Percentiles rank a stretch among this genome's conserved stretches.
Conservation (phyloP, 2,888 invertebrate genomes). For the Lysandra bellargus region DNA sequence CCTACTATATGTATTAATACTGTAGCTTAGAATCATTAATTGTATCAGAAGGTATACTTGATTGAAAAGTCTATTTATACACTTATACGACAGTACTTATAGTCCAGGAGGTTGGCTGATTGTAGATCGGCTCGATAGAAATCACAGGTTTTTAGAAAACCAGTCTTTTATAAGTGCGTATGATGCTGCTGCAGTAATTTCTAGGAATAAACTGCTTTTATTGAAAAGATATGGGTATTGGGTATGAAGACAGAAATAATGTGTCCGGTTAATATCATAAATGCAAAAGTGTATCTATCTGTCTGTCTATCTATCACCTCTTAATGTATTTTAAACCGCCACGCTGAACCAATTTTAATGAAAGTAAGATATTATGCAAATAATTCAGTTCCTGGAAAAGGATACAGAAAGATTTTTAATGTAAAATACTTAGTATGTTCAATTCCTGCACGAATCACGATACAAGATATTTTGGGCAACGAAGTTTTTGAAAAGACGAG, state of each 20-base stretch:
- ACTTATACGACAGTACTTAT: constrained; percentile 3
- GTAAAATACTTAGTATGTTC: no score
- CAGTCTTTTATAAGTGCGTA: not conserved
- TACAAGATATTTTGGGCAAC: no score
- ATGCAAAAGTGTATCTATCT: not conserved
- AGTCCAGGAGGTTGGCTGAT: constrained; percentile 11
- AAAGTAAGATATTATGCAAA: not conserved
- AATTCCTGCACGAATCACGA: no score
- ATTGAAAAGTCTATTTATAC: constrained; percentile 29
- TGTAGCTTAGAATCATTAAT: not conserved
- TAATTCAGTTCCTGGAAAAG: not conserved
- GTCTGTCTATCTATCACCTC: no score
- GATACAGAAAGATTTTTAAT: no score
- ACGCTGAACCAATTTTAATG: no score
- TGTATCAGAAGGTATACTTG: not conserved
- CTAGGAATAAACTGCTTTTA: not conserved
- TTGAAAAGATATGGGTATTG: not conserved
- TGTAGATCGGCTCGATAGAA: not conserved
- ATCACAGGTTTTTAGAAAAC: not conserved
- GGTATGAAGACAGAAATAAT: no score
- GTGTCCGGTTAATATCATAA: not conserved
- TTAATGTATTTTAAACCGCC: no score
- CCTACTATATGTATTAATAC: not conserved
- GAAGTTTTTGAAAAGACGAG: no score
- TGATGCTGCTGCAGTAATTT: not conserved